These are phyloP conservation scores for Notamacropus eugenii DNA, from an alignment of 2,797 vertebrate species.

Conservation along the genomic window DNA sequence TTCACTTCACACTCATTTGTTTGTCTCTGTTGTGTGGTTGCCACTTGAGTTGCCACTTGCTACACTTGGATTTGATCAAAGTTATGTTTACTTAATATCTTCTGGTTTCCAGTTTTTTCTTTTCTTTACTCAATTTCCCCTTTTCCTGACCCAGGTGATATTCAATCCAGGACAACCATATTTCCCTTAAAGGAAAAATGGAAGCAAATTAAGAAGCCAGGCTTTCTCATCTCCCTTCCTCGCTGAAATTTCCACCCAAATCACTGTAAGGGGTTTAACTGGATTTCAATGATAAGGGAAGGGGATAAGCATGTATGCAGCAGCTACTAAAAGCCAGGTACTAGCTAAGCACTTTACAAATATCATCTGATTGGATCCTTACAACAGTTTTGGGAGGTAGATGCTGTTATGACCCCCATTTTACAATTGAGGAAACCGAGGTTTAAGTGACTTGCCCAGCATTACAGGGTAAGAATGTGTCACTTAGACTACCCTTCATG, in stretches of 20 bases:
- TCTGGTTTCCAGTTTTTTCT: neutral
- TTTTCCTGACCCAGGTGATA: slow-evolving; percentile 24
- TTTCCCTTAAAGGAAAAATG: neutral
- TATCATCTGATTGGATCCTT: neutral
- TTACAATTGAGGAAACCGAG: no score
- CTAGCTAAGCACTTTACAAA: neutral
- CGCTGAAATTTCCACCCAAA: neutral
- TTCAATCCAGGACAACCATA: slow-evolving; percentile 14
- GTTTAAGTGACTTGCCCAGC: no score
- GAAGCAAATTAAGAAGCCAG: neutral
- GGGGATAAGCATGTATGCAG: neutral
- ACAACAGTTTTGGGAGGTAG: neutral
- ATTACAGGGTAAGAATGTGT: neutral
- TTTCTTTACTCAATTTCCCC: slow-evolving; percentile 28
- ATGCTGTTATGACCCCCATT: no score
- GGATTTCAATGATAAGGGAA: neutral
- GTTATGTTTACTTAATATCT: neutral
- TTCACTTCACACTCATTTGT: neutral
- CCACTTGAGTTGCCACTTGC: neutral
- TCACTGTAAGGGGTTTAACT: neutral
- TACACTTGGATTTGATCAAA: neutral
- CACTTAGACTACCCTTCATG: neutral
- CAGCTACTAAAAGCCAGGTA: neutral
- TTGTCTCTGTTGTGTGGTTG: neutral
- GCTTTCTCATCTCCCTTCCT: neutral